Base-by-base conservation (phyloP, 2,888 invertebrate genomes). In the Tyria jacobaeae region DNA sequence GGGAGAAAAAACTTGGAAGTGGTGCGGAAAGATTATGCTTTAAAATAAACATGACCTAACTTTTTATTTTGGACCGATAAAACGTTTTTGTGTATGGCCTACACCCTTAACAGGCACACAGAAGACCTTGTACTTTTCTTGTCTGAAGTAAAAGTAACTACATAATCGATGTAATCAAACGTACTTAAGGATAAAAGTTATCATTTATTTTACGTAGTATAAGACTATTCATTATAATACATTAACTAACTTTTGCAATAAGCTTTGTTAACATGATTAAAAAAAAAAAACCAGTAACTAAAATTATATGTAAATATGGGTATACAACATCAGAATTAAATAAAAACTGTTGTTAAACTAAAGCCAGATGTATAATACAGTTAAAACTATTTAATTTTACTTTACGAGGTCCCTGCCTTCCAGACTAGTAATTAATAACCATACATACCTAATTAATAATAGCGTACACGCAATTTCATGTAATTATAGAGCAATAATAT, bases 401-500 rank as follows among this genome's bases (percentile, higher is more conserved):
- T 68, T 75, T 66, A 75, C 62, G 73, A 75, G 75, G 62, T 65
- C 68, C 31, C 17, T 73, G 73, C 75, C 75, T 70, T 55, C 53
- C 56, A 62, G 52, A 50, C 60, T 12, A 41, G 54, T 68, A 64
- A 75, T 75, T 73, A 75, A 63, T 73, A 70, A 75, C 54, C 61
- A 58, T 68, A 63, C 64, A 56, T 72, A 57, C 55, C 60, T 75
- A 73, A 75, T 75, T 52, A 73, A 73, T 75, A 68, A 71, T 68
- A 71, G 63, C 57, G 31, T 64, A 75, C 73, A 75, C 57, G 66
- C 63, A 49, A 63, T 70, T 61, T 68, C 62, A 71, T 62, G 71
- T 69, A 69, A 69, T 75, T 75, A 69, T 60, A 64, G 57, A 66
- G 68, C 59, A 66, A 75, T 75, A 58, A 73, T 68, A 66, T 64